Evolutionary conservation across 1,140 invertebrate genomes (phyloP), one percentile per base, ranked within the genome.

Genomic region (Drosophila eugracilis): DNA sequence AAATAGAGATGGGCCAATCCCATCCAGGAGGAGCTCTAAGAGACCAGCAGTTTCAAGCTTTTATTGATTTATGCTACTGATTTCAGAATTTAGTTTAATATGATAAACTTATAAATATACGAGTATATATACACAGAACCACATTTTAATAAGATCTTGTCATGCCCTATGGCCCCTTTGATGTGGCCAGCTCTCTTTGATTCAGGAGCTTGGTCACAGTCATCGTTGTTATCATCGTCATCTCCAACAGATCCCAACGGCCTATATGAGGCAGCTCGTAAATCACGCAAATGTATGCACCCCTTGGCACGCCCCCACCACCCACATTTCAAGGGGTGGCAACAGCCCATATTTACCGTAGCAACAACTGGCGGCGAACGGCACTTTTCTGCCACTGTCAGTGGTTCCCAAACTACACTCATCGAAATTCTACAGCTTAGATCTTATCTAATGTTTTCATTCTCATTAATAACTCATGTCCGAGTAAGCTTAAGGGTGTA

Each of bases 261-360:
- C 49, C 44, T 84, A 52, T 83, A 62, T 75, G 80, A 62, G 83
- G 77, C 83, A 88, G 78, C 84, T 88, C 78, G 83, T 88, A 88
- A 88, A 88, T 88, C 83, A 83, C 78, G 53, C 60, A 88, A 88
- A 88, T 88, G 71, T 88, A 88, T 88, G 84, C 83, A 88, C 83
- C 84, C 83, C 71, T 45, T 50, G 59, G 45, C 55, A 75, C 52
- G 50, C 77, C 63, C 47, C 32, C 39, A 17, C 30, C 37, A 14
- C 58, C 47, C 30, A 37, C 26, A 17, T 37, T 45, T 30, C 21
- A 26, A 32, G 37, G 26, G 59, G 42, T 50, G 57, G 36, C 24
- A 14, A 15, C 22, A 41, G 32, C 55, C 60, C 53, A 58, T 62
- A 58, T 75, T 76, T 62, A 52, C 58, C 63, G 47, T 69, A 55